Base-by-base conservation (phyloP, 2,797 vertebrate genomes). In the Alosa sapidissima region DNA sequence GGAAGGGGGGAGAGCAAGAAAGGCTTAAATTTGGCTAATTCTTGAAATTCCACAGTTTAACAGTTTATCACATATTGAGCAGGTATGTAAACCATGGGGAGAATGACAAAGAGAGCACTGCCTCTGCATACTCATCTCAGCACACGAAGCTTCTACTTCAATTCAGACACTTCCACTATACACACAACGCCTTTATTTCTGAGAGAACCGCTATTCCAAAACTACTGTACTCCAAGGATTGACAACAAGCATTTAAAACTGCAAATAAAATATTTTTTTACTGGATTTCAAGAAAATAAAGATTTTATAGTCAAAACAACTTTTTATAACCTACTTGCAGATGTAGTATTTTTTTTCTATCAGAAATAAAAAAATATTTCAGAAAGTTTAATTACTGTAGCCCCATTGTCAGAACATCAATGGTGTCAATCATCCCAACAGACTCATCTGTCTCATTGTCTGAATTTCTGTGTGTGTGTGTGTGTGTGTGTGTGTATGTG, bases 11-110 rank as follows among this genome's bases (percentile, higher is more conserved):
- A 75, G 14, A 75, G 68, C 16, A 9, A 72, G 41, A 47, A 16
- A 78, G 36, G 36, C 72, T 78, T 83, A 82, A 86, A 84, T 85
- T 85, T 88, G 89, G 86, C 87, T 89, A 89, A 91, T 91, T 91
- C 89, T 86, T 36, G 33, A 60, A 91, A 94, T 94, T 94, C 92
- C 92, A 89, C 81, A 82, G 88, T 88, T 83, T 84, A 88, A 91
- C 88, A 90, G 88, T 89, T 90, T 90, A 92, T 94, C 91, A 90
- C 48, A 89, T 90, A 92, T 86, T 87, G 83, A 89, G 84, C 88
- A 91, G 93, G 92, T 91, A 91, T 95, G 93, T 93, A 93, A 94
- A 94, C 92, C 88, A 88, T 72, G 84, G 88, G 51, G 81, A 87
- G 89, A 84, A 84, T 84, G 91, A 91, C 88, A 92, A 85, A 41